Conservation (phyloP, 1,140 invertebrate genomes). For the Battus philenor region DNA sequence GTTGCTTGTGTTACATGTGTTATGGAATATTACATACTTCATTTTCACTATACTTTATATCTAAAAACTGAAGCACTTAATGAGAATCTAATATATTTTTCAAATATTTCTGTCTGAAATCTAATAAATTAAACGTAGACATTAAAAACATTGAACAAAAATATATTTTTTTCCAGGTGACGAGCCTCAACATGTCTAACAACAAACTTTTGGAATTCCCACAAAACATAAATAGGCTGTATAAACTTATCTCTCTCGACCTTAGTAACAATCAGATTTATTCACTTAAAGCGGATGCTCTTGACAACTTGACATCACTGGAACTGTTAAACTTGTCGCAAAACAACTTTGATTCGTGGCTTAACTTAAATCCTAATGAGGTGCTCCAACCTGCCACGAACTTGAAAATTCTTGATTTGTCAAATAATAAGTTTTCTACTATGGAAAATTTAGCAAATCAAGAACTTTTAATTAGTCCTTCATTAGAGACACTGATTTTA, state of each 20-base stretch:
- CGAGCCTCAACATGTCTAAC: slow-evolving; percentile 77
- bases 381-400: slow-evolving; percentile 58
- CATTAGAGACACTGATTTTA: slow-evolving; percentile 70
- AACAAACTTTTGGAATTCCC: slow-evolving; percentile 78
- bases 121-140: too few relatives aligned
- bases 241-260: slow-evolving; percentile 74
- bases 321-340: slow-evolving; percentile 73
- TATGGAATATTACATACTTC: too few relatives aligned
- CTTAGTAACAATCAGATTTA: slow-evolving; percentile 75
- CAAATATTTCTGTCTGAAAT: too few relatives aligned
- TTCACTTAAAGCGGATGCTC: slow-evolving; percentile 51
- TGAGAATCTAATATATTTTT: too few relatives aligned
- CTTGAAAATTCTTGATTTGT: slow-evolving; percentile 71
- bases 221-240: slow-evolving; percentile 46
- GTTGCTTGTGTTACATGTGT: too few relatives aligned
- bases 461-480: slow-evolving; percentile 70
- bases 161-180: slow-evolving; percentile 65
- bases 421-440: slow-evolving; percentile 66
- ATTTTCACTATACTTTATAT: too few relatives aligned
- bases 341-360: slow-evolving; percentile 76
- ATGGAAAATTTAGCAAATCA: slow-evolving; percentile 68
- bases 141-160: too few relatives aligned
- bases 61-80: too few relatives aligned
- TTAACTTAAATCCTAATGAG: slow-evolving; percentile 69
- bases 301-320: slow-evolving; percentile 72